These are phyloP conservation scores for Pharmacophagus antenor DNA, from an alignment of 2,888 invertebrate species.

Conservation along the genomic window DNA sequence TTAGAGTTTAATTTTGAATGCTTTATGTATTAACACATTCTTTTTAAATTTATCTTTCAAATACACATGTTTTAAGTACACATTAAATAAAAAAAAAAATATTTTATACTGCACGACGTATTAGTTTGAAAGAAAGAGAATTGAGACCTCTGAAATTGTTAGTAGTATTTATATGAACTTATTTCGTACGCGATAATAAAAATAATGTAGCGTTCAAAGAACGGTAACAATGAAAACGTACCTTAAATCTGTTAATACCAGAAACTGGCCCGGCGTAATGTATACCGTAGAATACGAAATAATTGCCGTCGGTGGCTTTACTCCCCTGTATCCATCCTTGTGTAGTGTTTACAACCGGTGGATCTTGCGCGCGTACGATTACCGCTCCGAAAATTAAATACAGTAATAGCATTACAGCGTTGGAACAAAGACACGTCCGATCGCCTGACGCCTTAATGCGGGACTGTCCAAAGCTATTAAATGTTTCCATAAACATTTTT, in stretches of 20 bases:
- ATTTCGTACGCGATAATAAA: too few relatives aligned
- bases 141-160: too few relatives aligned
- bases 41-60: too few relatives aligned
- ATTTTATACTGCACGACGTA: too few relatives aligned
- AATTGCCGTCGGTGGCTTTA: conserved; percentile 2
- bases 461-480: not conserved
- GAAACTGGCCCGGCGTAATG: conserved; percentile 56
- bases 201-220: too few relatives aligned
- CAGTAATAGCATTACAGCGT: not conserved
- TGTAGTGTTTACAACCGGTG: conserved; percentile 2
- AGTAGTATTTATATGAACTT: too few relatives aligned
- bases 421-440: not conserved
- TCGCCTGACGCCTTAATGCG: not conserved
- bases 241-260: conserved; percentile 58
- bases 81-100: too few relatives aligned
- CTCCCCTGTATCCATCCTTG: conserved; percentile 8
- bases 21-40: too few relatives aligned
- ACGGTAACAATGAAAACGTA: conserved; percentile 33
- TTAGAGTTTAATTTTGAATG: too few relatives aligned
- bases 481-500: not conserved
- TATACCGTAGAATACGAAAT: conserved; percentile 8
- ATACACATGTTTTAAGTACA: too few relatives aligned
- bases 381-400: not conserved
- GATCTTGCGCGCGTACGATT: not conserved
- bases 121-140: too few relatives aligned